These are phyloP conservation scores for Desmophyllum pertusum DNA, from an alignment of 92 coral and sea anemone genomes.

Conservation along the genomic window DNA sequence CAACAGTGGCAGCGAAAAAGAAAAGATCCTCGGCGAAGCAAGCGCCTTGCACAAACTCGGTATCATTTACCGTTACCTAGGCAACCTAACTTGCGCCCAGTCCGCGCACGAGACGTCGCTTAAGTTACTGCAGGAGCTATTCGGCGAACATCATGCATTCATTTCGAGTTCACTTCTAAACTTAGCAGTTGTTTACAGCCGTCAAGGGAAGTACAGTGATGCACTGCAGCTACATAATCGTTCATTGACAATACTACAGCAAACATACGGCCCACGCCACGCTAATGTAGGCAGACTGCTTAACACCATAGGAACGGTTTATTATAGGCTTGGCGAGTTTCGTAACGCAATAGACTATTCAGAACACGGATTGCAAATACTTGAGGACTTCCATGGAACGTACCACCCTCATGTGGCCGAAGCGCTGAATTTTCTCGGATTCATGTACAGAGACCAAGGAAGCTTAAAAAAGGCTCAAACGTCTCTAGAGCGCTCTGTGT, in stretches of 20 bases:
- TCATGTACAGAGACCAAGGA: conserved; percentile 78
- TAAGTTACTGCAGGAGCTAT: conserved; percentile 47
- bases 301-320: conserved; percentile 64
- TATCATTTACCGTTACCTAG: conserved; percentile 76
- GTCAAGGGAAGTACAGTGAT: conserved; percentile 47
- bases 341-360: conserved; percentile 52
- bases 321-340: conserved; percentile 67
- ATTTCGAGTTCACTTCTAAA: conserved; percentile 74
- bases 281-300: conserved; percentile 76
- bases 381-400: conserved; percentile 71
- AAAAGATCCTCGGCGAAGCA: conserved; percentile 32
- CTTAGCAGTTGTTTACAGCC: conserved; percentile 79
- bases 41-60: conserved; percentile 84
- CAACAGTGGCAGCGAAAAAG: neutral
- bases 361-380: conserved; percentile 64
- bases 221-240: conserved; percentile 61
- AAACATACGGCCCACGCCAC: conserved; percentile 67
- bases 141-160: conserved; percentile 53
- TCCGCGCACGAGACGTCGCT: conserved; percentile 63
- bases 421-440: conserved; percentile 75
- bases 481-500: conserved; percentile 60
- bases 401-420: conserved; percentile 86
- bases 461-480: conserved; percentile 56
- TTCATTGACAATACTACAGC: conserved; percentile 50
- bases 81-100: conserved; percentile 58